Conservation (phyloP, 53 echinoderm and acorn worm species). For the Echinometra lucunter region DNA sequence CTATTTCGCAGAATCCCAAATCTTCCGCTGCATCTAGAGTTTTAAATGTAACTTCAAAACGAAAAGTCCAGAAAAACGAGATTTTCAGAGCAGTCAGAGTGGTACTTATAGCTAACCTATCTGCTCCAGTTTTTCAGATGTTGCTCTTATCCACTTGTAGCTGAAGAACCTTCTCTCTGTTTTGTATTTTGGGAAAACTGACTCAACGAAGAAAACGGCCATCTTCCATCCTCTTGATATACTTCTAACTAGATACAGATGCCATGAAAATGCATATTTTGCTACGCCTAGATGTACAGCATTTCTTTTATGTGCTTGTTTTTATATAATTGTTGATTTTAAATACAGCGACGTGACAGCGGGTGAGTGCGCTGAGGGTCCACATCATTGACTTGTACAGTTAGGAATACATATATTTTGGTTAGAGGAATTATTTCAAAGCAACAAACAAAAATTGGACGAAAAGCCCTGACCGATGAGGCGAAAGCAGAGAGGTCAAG, state of each 20-base stretch:
- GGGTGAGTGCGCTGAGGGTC: not conserved
- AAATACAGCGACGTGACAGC: too few species aligned
- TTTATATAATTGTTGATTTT: too few species aligned
- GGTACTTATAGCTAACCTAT: not conserved
- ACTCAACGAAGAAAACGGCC: not conserved
- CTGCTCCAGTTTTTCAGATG: not conserved
- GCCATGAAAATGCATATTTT: not conserved
- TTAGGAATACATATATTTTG: too few species aligned
- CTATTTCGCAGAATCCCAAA: too few species aligned
- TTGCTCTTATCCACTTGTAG: constrained; percentile 3
- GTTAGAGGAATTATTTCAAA: not conserved
- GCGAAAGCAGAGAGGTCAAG: not conserved
- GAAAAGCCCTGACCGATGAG: not conserved
- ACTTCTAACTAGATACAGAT: not conserved
- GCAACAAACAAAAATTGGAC: too few species aligned
- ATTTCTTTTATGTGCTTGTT: too few species aligned
- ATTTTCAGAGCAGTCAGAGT: not conserved
- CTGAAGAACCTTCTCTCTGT: not conserved
- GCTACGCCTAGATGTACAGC: too few species aligned
- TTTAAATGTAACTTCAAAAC: too few species aligned
- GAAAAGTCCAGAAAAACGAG: not conserved
- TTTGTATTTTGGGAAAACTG: not conserved
- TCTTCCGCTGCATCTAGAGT: too few species aligned
- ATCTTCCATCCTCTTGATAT: not conserved
- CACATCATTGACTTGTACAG: not conserved